These are phyloP conservation scores for Scaptomyza polygonia DNA, from an alignment of 2,888 invertebrate genomes.

Conservation along the genomic window DNA sequence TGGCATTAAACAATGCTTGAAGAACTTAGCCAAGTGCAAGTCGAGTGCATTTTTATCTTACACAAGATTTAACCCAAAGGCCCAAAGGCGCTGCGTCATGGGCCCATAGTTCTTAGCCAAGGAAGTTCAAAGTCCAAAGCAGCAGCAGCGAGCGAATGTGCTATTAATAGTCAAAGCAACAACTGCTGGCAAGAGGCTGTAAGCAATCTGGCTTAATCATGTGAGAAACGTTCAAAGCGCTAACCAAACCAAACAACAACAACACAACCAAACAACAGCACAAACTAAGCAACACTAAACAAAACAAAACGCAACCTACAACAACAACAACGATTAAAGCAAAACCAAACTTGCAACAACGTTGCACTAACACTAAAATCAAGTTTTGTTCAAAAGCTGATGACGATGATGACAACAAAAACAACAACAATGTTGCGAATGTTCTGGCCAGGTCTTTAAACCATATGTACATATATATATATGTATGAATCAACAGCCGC, in stretches of 20 bases:
- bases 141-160: constrained; percentile 23
- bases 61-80: constrained; percentile 11
- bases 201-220: constrained; percentile 80
- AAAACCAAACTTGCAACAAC: constrained; percentile 40
- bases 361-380: constrained; percentile 44
- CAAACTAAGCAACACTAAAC: constrained; percentile 3
- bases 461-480: not conserved
- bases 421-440: constrained; percentile 39
- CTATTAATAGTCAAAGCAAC: constrained; percentile 70
- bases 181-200: constrained; percentile 48
- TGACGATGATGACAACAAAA: constrained; percentile 35
- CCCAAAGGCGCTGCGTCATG: constrained; percentile 70
- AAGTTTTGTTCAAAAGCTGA: constrained; percentile 41
- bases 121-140: constrained; percentile 68
- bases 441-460: constrained; percentile 58
- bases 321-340: constrained; percentile 14
- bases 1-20: constrained; percentile 66
- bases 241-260: constrained; percentile 36
- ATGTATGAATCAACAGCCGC: constrained; percentile 62
- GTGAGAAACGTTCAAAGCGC: constrained; percentile 70
- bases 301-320: constrained; percentile 26
- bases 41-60: constrained; percentile 41
- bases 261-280: constrained; percentile 28
- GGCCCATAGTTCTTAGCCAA: constrained; percentile 38
- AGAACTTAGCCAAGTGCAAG: constrained; percentile 61